phyloP scores from a whole-genome alignment of 2,797 vertebrate species.

The Glossophaga mutica region DNA sequence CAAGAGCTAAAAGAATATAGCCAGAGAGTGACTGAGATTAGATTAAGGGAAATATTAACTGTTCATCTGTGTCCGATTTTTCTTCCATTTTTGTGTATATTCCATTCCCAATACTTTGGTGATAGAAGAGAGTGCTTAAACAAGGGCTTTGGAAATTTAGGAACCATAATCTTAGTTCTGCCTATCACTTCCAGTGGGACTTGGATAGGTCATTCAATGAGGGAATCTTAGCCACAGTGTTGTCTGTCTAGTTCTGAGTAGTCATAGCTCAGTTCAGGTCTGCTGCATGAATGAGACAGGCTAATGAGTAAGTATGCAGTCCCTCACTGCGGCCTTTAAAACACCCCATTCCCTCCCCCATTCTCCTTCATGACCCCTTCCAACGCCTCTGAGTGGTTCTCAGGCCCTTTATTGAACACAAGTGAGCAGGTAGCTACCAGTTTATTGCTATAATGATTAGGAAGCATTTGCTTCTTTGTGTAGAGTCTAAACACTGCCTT shows the following conservation, averaged over 20 bases:
- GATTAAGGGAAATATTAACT: background rate
- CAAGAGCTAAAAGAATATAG: background rate
- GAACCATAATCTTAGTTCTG: background rate
- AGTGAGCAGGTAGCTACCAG: background rate
- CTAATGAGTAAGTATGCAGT: background rate
- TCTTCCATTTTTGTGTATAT: background rate
- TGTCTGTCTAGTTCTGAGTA: background rate
- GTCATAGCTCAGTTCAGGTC: background rate
- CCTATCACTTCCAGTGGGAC: background rate
- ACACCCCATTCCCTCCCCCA: accelerated
- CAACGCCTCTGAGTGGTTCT: background rate
- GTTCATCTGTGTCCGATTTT: background rate
- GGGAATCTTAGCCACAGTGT: background rate
- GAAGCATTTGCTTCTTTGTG: background rate
- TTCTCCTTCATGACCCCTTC: background rate
- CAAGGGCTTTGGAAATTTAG: background rate
- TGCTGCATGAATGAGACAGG: background rate
- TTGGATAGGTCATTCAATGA: background rate
- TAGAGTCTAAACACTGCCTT: background rate
- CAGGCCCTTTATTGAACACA: background rate
- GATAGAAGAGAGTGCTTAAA: background rate
- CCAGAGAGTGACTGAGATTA: background rate
- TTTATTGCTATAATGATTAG: background rate
- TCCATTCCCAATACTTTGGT: background rate
- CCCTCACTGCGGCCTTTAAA: background rate